Base-by-base conservation (phyloP, 2,113 vertebrate species). In the Neotoma lepida region DNA sequence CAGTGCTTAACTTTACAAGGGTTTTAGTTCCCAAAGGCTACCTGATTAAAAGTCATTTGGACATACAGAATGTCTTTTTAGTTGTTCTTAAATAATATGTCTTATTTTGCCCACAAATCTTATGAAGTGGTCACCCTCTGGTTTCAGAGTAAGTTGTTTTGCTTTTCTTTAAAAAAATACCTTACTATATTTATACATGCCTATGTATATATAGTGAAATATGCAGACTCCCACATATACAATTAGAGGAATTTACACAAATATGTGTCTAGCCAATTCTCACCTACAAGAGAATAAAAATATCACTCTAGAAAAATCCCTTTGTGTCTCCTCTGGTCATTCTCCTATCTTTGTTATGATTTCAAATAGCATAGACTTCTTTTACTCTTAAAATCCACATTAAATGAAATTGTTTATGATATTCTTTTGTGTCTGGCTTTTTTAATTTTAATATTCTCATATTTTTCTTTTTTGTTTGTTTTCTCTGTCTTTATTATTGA, bases 1-100 rank as follows among this genome's bases (percentile, higher is more conserved):
- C 68, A 81, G 14, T 91, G 84, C 82, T 94, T 92, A 96, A 92
- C 86, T 95, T 96, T 66, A 68, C 70, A 90, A 93, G 64, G 66
- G 84, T 81, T 90, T 94, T 51, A 68, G 71, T 58, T 88, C 76
- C 89, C 91, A 88, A 88, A 94, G 78, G 94, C 63, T 63, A 70
- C 49, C 44, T 86, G 90, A 93, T 95, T 90, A 90, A 94, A 95
- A 95, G 80, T 61, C 86, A 96, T 93, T 73, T 77, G 88, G 41
- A 94, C 35, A 39, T 74, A 80, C 64, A 94, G 54, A 93, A 28
- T 41, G 46, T 89, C 51, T 70, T 91, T 73, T 89, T 61, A 49
- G 78, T 33, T 56, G 58, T 92, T 95, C 63, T 90, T 86, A 70
- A 15, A 41, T 30, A 22, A 76, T 61, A 88, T 39, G 33, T 95